Evolutionary conservation across 2,888 invertebrate genomes (phyloP).

Genomic region (Drosophila anceps): DNA sequence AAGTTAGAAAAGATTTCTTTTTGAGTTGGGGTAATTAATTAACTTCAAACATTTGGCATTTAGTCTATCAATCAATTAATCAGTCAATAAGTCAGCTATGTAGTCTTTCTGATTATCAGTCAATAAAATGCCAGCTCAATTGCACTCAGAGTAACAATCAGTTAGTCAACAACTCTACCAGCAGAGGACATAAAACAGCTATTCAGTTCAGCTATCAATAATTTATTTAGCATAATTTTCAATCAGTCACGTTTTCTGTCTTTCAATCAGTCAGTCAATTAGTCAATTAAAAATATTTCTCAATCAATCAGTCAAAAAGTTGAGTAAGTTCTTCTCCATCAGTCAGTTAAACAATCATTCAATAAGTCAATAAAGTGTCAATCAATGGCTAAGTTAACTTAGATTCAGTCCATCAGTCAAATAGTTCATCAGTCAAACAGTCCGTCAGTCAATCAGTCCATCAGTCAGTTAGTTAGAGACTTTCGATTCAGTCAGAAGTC

Average conservation of each 20-base stretch:
- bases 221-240: background rate
- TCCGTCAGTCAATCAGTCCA: background rate
- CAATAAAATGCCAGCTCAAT: background rate
- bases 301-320: too few species aligned
- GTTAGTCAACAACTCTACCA: too few species aligned
- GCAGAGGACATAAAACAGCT: too few species aligned
- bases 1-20: too few species aligned
- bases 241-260: background rate
- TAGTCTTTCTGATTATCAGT: background rate
- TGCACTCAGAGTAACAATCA: background rate
- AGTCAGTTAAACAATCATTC: background rate
- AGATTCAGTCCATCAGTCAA: background rate
- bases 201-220: background rate
- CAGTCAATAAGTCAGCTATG: too few species aligned
- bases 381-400: background rate
- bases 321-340: too few species aligned
- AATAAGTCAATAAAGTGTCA: background rate
- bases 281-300: background rate
- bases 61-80: too few species aligned
- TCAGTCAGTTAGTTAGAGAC: background rate
- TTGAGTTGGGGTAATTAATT: too few species aligned
- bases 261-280: background rate
- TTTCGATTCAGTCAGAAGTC: too few species aligned
- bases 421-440: background rate
- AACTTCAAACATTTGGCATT: too few species aligned